phyloP scores from a whole-genome alignment of 2,888 invertebrate species.

The Leptinotarsa peninsularis region DNA sequence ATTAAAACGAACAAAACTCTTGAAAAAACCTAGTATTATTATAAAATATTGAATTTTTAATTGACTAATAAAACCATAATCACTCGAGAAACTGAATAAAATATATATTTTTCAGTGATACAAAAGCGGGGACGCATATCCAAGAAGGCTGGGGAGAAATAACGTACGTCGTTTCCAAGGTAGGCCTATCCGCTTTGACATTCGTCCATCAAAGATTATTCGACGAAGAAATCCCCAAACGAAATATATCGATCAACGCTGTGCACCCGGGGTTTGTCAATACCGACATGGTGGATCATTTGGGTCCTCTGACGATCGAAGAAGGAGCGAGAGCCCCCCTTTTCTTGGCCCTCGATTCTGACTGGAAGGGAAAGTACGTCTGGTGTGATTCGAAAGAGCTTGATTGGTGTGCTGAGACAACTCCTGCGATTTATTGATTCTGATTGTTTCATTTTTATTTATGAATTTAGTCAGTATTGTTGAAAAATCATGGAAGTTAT shows the following conservation, averaged over 20 bases:
- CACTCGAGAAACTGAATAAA: no score
- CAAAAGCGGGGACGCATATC: conserved; percentile 50
- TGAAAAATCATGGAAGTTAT: no score
- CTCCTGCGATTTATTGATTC: background rate
- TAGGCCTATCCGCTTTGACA: conserved; percentile 77
- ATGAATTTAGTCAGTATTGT: background rate
- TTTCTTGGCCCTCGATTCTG: conserved; percentile 74
- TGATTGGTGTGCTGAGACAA: conserved; percentile 66
- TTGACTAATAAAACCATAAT: no score
- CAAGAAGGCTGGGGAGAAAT: conserved; percentile 65
- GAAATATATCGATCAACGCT: conserved; percentile 77
- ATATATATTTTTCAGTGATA: conserved; percentile 50
- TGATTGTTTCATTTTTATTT: background rate
- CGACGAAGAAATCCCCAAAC: conserved; percentile 65
- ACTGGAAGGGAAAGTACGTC: conserved; percentile 73
- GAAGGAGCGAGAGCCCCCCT: conserved; percentile 72
- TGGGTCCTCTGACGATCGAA: conserved; percentile 72
- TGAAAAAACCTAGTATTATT: no score
- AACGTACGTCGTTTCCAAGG: conserved; percentile 80
- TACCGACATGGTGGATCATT: conserved; percentile 82
- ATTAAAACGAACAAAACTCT: no score
- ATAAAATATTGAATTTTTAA: no score
- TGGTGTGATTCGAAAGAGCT: conserved; percentile 72
- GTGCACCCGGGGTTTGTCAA: conserved; percentile 81
- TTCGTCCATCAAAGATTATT: conserved; percentile 75